A percentile compares a stretch with the other conserved stretches of the same genome.
These are phyloP conservation scores for Rhodophaea formosa DNA, from an alignment of 2,888 invertebrate genomes.

Conservation along the genomic window DNA sequence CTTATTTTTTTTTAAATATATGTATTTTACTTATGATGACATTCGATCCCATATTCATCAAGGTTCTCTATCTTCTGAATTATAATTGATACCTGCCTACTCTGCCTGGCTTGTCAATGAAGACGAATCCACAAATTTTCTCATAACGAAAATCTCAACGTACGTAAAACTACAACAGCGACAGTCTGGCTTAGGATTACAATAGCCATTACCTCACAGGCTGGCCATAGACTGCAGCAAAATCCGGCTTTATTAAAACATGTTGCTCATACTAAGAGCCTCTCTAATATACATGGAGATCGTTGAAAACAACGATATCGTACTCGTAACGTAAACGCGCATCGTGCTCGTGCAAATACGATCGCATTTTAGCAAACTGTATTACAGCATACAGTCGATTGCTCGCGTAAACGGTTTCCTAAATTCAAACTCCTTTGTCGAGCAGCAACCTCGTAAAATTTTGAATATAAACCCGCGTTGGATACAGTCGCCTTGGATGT, in stretches of 20 bases:
- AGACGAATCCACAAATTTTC: too few relatives aligned
- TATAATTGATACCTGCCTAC: too few relatives aligned
- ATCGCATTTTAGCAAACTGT: conserved; percentile 18
- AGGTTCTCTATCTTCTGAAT: too few relatives aligned
- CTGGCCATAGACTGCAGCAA: background rate
- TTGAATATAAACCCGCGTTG: conserved; percentile 14
- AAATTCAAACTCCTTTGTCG: conserved; percentile 19
- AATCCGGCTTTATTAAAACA: background rate
- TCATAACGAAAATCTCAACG: too few relatives aligned
- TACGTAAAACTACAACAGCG: background rate
- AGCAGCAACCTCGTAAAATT: conserved; percentile 18
- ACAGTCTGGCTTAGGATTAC: too few relatives aligned
- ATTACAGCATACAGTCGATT: conserved; percentile 15
- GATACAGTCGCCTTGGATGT: conserved; percentile 17
- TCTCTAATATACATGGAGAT: conserved; percentile 2
- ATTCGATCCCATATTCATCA: too few relatives aligned
- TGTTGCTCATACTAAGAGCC: background rate
- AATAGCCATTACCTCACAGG: background rate
- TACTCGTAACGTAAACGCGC: conserved; percentile 6
- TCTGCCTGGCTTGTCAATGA: too few relatives aligned
- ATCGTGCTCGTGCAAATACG: conserved; percentile 1
- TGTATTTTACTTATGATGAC: too few relatives aligned
- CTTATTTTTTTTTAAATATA: too few relatives aligned
- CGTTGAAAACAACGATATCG: conserved; percentile 11
- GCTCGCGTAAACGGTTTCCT: conserved; percentile 17